These are phyloP conservation scores for Salvelinus sp. DNA, from an alignment of 2,113 vertebrate species.

Conservation along the genomic window DNA sequence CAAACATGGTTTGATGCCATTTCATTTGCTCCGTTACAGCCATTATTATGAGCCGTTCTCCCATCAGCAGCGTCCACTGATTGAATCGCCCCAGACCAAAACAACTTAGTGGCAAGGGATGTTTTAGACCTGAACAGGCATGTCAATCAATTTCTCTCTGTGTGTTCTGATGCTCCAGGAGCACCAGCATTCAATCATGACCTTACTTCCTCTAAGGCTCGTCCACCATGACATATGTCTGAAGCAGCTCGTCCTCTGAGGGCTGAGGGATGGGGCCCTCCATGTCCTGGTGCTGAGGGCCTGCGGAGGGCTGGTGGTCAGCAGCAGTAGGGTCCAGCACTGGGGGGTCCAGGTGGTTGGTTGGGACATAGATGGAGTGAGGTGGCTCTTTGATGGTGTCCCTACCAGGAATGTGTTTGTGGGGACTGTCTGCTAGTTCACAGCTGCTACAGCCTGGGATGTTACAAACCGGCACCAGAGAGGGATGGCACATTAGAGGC, in stretches of 20 bases:
- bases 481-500: constrained; percentile 37
- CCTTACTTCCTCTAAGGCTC: constrained; percentile 17
- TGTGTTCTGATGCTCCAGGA: neutral
- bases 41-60: too few species aligned
- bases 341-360: neutral
- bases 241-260: neutral
- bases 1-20: too few species aligned
- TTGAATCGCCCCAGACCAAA: neutral
- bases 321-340: neutral
- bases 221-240: neutral
- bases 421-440: neutral
- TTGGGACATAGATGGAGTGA: constrained; percentile 58
- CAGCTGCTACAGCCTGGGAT: constrained; percentile 23
- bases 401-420: too few species aligned
- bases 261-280: neutral
- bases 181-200: neutral
- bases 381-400: constrained; percentile 63
- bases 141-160: neutral
- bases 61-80: too few species aligned
- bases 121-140: too few species aligned
- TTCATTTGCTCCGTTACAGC: too few species aligned
- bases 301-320: too few species aligned
- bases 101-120: too few species aligned
- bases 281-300: neutral
- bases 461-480: constrained; percentile 31